Conservation (phyloP, 2,797 vertebrate genomes). For the Ispidina picta region DNA sequence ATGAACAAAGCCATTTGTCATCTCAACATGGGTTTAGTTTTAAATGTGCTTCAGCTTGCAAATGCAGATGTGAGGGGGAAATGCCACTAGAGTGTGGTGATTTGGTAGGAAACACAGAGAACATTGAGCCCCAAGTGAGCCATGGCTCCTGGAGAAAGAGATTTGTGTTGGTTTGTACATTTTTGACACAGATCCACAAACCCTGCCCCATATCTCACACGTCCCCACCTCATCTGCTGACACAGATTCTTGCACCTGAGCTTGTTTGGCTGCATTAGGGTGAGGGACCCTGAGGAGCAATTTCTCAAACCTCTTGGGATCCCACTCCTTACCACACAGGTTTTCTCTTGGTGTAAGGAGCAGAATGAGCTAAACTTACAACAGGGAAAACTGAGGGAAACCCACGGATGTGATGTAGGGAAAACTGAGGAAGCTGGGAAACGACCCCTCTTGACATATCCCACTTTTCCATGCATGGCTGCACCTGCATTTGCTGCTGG, state of each 20-base stretch:
- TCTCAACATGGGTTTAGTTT: not conserved
- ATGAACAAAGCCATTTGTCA: not conserved
- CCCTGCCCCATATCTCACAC: not conserved
- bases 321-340: not conserved
- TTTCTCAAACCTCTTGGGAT: not conserved
- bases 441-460: not conserved
- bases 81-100: not conserved
- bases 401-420: rapidly evolving
- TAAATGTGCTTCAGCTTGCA: not conserved
- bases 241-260: not conserved
- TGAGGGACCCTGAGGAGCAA: not conserved
- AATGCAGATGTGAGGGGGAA: not conserved
- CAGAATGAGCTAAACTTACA: not conserved
- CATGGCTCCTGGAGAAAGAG: not conserved
- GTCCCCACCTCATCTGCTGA: not conserved
- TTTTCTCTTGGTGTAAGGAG: not conserved
- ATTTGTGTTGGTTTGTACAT: not conserved
- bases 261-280: not conserved
- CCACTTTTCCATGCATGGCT: not conserved
- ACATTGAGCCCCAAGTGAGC: not conserved
- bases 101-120: not conserved
- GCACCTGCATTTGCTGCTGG: not conserved
- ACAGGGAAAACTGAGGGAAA: not conserved
- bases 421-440: not conserved
- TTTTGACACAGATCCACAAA: not conserved